Percentiles rank a stretch among this genome's conserved stretches.
Conservation (phyloP, 2,888 invertebrate genomes). For the Marronus borbonicus region DNA sequence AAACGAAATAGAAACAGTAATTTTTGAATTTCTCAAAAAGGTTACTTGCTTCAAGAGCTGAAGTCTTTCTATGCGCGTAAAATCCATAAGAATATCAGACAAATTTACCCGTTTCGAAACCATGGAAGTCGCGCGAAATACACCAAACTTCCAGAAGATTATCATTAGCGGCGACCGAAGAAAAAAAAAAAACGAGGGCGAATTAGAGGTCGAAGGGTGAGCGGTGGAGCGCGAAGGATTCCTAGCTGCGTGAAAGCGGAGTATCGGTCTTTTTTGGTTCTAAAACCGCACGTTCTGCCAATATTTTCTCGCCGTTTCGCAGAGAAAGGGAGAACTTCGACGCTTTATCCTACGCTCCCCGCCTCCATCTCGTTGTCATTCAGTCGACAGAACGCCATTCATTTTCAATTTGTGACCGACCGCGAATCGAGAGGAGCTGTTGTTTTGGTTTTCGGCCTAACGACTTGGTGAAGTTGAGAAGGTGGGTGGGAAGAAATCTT, state of each 20-base stretch:
- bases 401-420: constrained; percentile 51
- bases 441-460: constrained; percentile 35
- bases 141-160: constrained; percentile 18
- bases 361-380: constrained; percentile 37
- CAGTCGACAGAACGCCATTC: constrained; percentile 49
- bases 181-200: constrained; percentile 25
- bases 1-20: too few species aligned
- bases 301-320: constrained; percentile 7
- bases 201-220: constrained; percentile 36
- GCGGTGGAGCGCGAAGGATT: constrained; percentile 28
- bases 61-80: too few species aligned
- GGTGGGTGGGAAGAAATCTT: too few species aligned
- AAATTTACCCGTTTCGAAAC: too few species aligned
- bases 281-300: neutral
- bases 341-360: neutral
- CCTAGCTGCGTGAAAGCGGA: neutral
- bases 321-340: neutral
- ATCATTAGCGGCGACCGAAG: constrained; percentile 40
- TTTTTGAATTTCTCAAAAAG: too few species aligned
- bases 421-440: constrained; percentile 40
- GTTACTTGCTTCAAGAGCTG: too few species aligned
- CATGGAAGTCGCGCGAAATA: constrained; percentile 21
- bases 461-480: neutral
- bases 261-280: neutral
- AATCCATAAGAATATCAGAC: too few species aligned